A percentile compares a stretch with the other conserved stretches of the same genome.
Conservation (phyloP, 1,140 invertebrate genomes). For the Meloidogyne hapla region DNA sequence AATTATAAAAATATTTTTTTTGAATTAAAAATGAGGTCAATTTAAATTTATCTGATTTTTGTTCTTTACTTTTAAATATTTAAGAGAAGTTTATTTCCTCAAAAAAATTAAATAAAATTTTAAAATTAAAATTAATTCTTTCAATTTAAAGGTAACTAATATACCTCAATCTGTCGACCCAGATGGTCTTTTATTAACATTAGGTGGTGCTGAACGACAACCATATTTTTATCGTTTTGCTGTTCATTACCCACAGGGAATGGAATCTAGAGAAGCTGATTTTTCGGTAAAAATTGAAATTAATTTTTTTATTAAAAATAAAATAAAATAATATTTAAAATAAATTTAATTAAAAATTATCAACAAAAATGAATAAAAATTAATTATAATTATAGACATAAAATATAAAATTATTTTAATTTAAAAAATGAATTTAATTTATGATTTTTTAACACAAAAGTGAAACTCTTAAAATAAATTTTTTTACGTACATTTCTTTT, state of each 20-base stretch:
- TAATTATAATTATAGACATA: too few relatives aligned
- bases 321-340: too few relatives aligned
- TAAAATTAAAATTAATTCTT: not conserved
- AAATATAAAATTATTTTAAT: too few relatives aligned
- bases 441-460: too few relatives aligned
- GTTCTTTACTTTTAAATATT: too few relatives aligned
- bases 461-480: too few relatives aligned
- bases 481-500: not conserved
- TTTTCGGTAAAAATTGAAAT: conserved; percentile 33
- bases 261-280: conserved; percentile 47
- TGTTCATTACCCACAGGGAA: conserved; percentile 57
- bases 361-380: too few relatives aligned
- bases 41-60: not conserved
- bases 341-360: too few relatives aligned
- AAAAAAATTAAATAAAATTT: too few relatives aligned
- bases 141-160: conserved; percentile 54
- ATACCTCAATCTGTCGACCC: conserved; percentile 60
- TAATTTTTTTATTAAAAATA: not conserved
- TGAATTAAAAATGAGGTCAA: too few relatives aligned
- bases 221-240: conserved; percentile 61
- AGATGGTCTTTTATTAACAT: conserved; percentile 54
- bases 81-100: too few relatives aligned
- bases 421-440: too few relatives aligned
- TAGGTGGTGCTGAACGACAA: conserved; percentile 57
- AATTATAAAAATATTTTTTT: not conserved